A percentile compares a stretch with the other conserved stretches of the same genome.
These are phyloP conservation scores for Drosophila albomicans DNA, from an alignment of 1,140 invertebrate species.

Conservation along the genomic window DNA sequence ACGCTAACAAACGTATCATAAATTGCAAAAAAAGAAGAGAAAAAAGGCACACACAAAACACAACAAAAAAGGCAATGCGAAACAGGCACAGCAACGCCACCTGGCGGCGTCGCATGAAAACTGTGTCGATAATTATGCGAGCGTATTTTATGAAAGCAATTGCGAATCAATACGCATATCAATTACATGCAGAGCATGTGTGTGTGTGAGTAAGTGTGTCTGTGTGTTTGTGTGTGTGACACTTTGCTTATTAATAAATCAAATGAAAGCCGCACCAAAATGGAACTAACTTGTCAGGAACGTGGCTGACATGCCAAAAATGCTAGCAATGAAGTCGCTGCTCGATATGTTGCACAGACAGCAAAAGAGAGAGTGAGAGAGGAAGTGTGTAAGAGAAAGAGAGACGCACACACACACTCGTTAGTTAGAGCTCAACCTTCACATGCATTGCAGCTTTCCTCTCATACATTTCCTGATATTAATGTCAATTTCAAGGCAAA, in stretches of 20 bases:
- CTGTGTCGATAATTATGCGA: constrained; percentile 9
- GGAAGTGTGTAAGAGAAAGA: neutral
- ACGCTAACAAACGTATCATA: neutral
- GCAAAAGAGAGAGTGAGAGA: neutral
- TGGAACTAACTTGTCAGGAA: constrained; percentile 72
- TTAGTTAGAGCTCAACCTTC: constrained; percentile 36
- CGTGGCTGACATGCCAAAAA: constrained; percentile 60
- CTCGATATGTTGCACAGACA: constrained; percentile 43
- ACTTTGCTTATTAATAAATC: constrained; percentile 77
- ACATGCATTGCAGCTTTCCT: constrained; percentile 27
- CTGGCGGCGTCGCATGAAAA: constrained; percentile 1
- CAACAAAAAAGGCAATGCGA: no score
- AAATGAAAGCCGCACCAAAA: constrained; percentile 56
- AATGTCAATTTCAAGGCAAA: constrained; percentile 36
- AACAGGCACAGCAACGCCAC: constrained; percentile 15
- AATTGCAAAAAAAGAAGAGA: neutral
- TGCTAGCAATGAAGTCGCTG: constrained; percentile 54
- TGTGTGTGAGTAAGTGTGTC: constrained; percentile 8
- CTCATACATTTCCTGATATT: constrained; percentile 43
- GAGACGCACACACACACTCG: constrained; percentile 20
- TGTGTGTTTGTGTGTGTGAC: constrained; percentile 35
- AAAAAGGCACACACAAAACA: no score
- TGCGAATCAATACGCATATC: constrained; percentile 69
- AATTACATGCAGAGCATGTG: constrained; percentile 51
- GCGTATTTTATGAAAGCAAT: constrained; percentile 6